Evolutionary conservation across 2,113 vertebrate species (phyloP), one percentile per base, ranked within the genome.

Genomic region (Corydoras sp.): DNA sequence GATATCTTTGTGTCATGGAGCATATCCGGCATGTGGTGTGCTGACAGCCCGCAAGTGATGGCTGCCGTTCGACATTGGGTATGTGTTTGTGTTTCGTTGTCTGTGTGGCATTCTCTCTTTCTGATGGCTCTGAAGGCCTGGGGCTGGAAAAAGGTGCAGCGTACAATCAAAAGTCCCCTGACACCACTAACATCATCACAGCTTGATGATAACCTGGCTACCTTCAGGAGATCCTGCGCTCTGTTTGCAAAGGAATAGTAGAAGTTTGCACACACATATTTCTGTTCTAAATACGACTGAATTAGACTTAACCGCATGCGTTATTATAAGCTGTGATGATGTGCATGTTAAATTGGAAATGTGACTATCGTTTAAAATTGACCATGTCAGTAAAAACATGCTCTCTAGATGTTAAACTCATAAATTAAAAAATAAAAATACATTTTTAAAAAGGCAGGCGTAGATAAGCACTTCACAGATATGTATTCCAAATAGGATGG

Each of bases 1-100:
- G 81, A 83, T 86, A 73, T 71, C 81, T 82, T 76, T 83, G 81
- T 84, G 76, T 83, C 76, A 73, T 54, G 62, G 70, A 80, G 79
- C 79, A 80, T 80, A 80, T 80, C 79, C 60, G 50, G 73, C 73
- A 77, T 77, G 79, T 74, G 79, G 72, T 32, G 76, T 62, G 62
- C 68, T 76, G 79, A 76, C 77, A 76, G 69, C 71, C 35, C 68
- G 71, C 74, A 77, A 81, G 79, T 79, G 79, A 82, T 86, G 84
- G 85, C 78, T 80, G 31, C 70, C 84, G 82, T 59, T 73, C 5
- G 9, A 49, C 24, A 58, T 54, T 74, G 70, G 77, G n/a, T 72
- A 53, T 72, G 59, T 63, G 76, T 79, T 77, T 76, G 29, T 63
- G 73, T 76, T 79, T 76, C 62, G 67, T 78, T 78, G 76, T 80